Conservation (phyloP, 2,797 vertebrate species). For the Chrysolophus pictus region DNA sequence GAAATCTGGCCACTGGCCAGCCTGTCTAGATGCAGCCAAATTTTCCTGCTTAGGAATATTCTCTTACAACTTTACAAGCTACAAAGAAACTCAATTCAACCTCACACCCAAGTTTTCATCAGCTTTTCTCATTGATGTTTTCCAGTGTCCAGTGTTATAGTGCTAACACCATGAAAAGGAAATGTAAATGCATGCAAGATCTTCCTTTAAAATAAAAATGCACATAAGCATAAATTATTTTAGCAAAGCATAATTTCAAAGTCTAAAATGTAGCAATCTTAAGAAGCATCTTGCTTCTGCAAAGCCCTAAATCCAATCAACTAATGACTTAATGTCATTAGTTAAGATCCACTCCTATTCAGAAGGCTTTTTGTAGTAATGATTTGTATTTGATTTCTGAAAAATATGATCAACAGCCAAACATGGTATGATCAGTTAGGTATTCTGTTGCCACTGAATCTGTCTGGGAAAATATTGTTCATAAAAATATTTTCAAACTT, state of each 20-base stretch:
- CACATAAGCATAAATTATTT: not conserved
- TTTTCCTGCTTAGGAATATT: constrained; percentile 21
- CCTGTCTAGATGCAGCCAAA: not conserved
- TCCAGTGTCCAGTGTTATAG: not conserved
- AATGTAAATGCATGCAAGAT: not conserved
- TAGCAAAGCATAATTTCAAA: not conserved
- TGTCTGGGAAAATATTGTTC: not conserved
- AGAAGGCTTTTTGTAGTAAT: fast-evolving
- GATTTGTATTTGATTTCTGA: fast-evolving
- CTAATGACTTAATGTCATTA: not conserved
- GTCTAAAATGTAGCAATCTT: not conserved
- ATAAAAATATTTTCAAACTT: not conserved
- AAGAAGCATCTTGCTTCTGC: not conserved
- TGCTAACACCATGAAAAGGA: not conserved
- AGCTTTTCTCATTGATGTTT: not conserved
- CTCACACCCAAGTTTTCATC: not conserved
- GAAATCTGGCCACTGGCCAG: not conserved
- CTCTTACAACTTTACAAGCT: not conserved
- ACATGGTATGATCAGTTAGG: not conserved
- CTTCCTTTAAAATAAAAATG: not conserved
- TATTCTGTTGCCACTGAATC: not conserved
- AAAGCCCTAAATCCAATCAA: not conserved
- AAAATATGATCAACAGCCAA: not conserved
- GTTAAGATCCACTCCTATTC: not conserved
- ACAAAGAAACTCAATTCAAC: not conserved